A percentile compares a stretch with the other conserved stretches of the same genome.
Evolutionary conservation across 2,888 invertebrate genomes (phyloP).

Genomic region (Catocala fraxini): DNA sequence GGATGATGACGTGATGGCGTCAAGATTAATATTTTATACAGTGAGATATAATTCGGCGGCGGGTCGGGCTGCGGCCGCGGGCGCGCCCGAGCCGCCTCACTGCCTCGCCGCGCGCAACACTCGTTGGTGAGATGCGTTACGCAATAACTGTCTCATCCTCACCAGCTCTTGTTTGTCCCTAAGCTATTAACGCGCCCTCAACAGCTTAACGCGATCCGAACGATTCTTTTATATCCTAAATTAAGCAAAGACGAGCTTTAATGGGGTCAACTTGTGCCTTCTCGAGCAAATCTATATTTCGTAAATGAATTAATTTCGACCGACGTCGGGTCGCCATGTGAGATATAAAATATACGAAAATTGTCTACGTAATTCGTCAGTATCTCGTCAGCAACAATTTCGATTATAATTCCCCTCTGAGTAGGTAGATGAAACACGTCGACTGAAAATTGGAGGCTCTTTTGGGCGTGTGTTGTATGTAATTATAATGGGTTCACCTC

Average conservation of each 20-base stretch:
- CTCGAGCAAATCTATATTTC: neutral
- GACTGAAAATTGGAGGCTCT: conserved; percentile 4
- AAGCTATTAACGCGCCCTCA: conserved; percentile 9
- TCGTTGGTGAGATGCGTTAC: conserved; percentile 16
- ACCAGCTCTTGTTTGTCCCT: neutral
- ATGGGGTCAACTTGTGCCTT: neutral
- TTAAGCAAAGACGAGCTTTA: conserved; percentile 4
- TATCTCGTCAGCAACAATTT: conserved; percentile 13
- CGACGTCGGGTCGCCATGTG: too few relatives aligned
- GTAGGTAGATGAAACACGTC: conserved; percentile 8
- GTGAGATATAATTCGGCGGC: neutral
- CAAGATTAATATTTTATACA: conserved; percentile 36
- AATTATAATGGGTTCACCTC: conserved; percentile 19
- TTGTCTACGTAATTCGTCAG: too few relatives aligned
- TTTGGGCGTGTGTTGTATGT: conserved; percentile 8
- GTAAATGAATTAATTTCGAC: too few relatives aligned
- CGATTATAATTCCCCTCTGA: conserved; percentile 10
- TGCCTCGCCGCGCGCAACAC: neutral
- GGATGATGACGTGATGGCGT: conserved; percentile 6
- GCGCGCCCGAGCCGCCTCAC: neutral
- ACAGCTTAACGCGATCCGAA: conserved; percentile 14
- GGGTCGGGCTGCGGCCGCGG: neutral
- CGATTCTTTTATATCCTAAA: conserved; percentile 17
- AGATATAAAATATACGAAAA: too few relatives aligned
- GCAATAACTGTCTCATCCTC: conserved; percentile 15